Evolutionary conservation across 2,888 invertebrate genomes (phyloP), one percentile per base, ranked within the genome.

Genomic region (Lochmaea crataegi): DNA sequence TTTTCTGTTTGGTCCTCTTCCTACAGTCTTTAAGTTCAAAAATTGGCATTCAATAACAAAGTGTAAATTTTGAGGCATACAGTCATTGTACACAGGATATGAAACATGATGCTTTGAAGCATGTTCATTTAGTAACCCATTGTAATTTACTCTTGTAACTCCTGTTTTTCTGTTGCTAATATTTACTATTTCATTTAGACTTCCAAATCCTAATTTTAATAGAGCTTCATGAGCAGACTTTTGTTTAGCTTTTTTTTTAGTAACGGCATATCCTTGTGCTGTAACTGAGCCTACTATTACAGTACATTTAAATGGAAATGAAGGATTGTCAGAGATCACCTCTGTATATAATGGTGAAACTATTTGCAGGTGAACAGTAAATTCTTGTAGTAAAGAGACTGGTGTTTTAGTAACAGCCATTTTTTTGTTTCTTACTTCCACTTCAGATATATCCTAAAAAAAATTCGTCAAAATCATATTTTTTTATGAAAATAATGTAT

Each of bases 161-260:
- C 22, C 2, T n/a, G 38, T 7, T 16, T 32, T 48, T 2, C 10
- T 2, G 16, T 41, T 42, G 64, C 53, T 58, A 45, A 38, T 71
- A 9, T 32, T 57, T 22, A 51, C 58, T 14, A 45, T 14, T 38
- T 14, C 2, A 63, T 3, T 41, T 42, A 22, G 11, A 16, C 16
- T 57, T 26, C 60, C 1, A 68, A 63, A 9, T 51, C 69, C 48
- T 60, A 71, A 9, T 26, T 65, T 65, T 58, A 69, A 51, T 38
- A 80, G 45, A 11, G 75, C 76, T 14, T 73, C 71, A n/a, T 74
- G 48, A 16, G 78, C 80, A 73, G 68, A 61, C 6, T 76, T 71
- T 12, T 79, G 78, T 68, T 80, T 80, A 16, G 80, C 78, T 57
- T 74, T 73, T 63, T 80, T 78, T 72, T 80, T 80, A 41, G 77